Evolutionary conservation across 2,113 vertebrate species (phyloP).

Genomic region (Cardinalis cardinalis): DNA sequence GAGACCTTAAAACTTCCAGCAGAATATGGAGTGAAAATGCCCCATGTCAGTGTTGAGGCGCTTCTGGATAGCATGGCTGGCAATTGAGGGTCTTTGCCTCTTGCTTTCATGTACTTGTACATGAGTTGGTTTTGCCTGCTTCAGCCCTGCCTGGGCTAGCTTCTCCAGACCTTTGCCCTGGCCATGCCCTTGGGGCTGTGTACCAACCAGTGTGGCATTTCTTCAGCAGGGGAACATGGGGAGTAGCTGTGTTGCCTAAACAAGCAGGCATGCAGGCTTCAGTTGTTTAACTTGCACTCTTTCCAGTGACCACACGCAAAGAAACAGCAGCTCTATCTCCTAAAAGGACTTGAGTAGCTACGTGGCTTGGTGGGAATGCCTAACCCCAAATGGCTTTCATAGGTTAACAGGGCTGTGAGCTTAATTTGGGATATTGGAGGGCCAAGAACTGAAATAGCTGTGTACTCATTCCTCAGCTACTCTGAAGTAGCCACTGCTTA

Average conservation of each 20-base stretch:
- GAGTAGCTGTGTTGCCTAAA: conserved; percentile 56
- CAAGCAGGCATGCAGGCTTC: conserved; percentile 37
- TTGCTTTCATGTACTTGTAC: accelerated
- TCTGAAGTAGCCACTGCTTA: conserved; percentile 54
- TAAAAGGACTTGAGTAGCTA: conserved; percentile 38
- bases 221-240: neutral
- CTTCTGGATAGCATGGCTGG: neutral
- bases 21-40: neutral
- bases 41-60: accelerated
- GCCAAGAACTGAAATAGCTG: conserved; percentile 57
- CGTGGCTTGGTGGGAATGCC: conserved; percentile 58
- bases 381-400: conserved; percentile 57
- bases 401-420: conserved; percentile 51
- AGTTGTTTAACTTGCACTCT: conserved; percentile 53
- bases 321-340: conserved; percentile 55
- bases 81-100: neutral
- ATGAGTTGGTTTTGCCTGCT: neutral
- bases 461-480: conserved; percentile 53
- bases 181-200: neutral
- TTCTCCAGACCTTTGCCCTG: conserved; percentile 1
- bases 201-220: conserved; percentile 21
- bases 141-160: neutral
- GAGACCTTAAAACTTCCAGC: neutral
- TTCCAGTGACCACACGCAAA: conserved; percentile 59
- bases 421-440: conserved; percentile 55